phyloP scores from a whole-genome alignment of 1,140 invertebrate species.

The Drosophila navojoa region DNA sequence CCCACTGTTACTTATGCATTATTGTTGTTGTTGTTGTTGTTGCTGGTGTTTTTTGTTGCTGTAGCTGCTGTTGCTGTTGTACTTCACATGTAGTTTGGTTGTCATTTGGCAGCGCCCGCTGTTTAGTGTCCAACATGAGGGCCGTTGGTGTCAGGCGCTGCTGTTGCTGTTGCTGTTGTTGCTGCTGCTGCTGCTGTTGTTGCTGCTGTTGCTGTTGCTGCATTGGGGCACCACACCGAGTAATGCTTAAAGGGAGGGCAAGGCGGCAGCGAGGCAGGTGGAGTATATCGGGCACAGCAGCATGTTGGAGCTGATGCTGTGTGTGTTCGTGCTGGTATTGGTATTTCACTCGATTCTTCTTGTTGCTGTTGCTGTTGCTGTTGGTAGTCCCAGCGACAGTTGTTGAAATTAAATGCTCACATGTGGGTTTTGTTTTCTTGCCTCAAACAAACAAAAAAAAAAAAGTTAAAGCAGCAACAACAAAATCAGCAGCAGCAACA shows the following conservation, averaged over 20 bases:
- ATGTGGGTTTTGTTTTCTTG: slow-evolving; percentile 78
- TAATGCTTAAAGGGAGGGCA: not conserved
- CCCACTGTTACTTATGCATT: slow-evolving; percentile 75
- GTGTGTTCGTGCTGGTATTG: slow-evolving; percentile 51
- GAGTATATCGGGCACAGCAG: slow-evolving; percentile 18
- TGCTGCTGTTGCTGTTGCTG: slow-evolving; percentile 43
- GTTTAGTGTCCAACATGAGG: slow-evolving; percentile 82
- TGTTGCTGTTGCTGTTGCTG: slow-evolving; percentile 41
- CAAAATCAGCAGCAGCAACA: slow-evolving; percentile 10
- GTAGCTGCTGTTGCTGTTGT: slow-evolving; percentile 70
- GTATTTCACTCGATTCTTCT: slow-evolving; percentile 59
- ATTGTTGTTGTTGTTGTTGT: slow-evolving; percentile 47
- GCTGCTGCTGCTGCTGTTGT: slow-evolving; percentile 2
- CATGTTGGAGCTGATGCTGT: slow-evolving; percentile 46
- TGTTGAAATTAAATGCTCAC: slow-evolving; percentile 83
- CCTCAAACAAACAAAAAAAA: slow-evolving; percentile 28
- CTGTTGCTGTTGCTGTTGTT: slow-evolving; percentile 39
- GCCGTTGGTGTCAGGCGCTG: slow-evolving; percentile 75
- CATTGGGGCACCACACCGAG: slow-evolving; percentile 32
- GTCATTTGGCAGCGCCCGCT: slow-evolving; percentile 82
- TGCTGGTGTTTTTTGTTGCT: slow-evolving; percentile 35
- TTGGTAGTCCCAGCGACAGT: slow-evolving; percentile 73
- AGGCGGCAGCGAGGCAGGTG: not conserved
- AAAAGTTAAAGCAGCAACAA: slow-evolving; percentile 18
- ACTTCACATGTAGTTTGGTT: slow-evolving; percentile 81